Evolutionary conservation across 1,140 invertebrate genomes (phyloP), one percentile per base, ranked within the genome.

Genomic region (Galleria mellonella): DNA sequence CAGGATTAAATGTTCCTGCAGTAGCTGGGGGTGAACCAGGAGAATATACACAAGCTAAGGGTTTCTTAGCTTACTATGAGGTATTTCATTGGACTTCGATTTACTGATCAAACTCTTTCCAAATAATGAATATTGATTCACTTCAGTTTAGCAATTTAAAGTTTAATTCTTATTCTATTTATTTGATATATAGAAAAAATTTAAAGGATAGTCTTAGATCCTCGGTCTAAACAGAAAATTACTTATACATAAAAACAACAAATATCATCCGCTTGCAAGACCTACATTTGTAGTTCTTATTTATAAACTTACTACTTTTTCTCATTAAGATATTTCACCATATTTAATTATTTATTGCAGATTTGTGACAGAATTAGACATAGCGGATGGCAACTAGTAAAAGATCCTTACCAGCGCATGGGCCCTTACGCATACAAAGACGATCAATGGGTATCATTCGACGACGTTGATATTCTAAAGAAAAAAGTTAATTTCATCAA

Each of bases 1-100:
- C 92, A 58, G 92, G 90, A 0, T 69, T 96, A 1, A 94, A 95
- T 65, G 88, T 91, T 0, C 91, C 91, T 12, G 93, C 94, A 0
- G 89, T 91, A 14, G 90, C 91, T 7, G 90, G 92, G 10, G 94
- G 95, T 1, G 87, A 91, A 51, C 91, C 92, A 7, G 96, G 95
- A 5, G 91, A 94, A 77, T 95, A 92, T 51, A 97, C 96, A 0
- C 86, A 90, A 67, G 92, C 94, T 35, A 91, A 91, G 10, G 96
- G 96, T 14, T 96, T 97, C 68, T 87, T 97, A 12, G 90, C 96
- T 1, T 98, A 97, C 61, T 96, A 96, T 67, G 95, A 97, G 88
- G 91, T 92, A 69, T 61, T n/a, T 37, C 11, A 37, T 12, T 42
- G 7, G n/a, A 15, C 6, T 51, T 45, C 10, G 17, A 3, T 23